Percentiles rank a stretch among this genome's conserved stretches.
phyloP scores from a whole-genome alignment of 1,140 invertebrate genomes.

The Caerostris darwini region DNA sequence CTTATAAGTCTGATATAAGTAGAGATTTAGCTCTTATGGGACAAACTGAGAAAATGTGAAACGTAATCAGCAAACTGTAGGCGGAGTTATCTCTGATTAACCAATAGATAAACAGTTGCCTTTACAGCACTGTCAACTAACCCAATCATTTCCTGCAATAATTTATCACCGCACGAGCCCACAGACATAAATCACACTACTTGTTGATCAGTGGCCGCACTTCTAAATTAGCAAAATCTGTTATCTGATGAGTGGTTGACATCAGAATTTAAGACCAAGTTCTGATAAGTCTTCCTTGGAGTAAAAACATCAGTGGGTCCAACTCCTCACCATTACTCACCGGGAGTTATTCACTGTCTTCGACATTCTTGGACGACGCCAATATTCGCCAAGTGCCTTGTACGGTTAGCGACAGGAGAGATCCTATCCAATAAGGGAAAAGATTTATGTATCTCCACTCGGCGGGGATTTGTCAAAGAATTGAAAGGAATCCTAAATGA shows the following conservation, averaged over 20 bases:
- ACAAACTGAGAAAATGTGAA: too few species aligned
- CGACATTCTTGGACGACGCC: background rate
- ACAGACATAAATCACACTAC: background rate
- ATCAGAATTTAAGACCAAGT: background rate
- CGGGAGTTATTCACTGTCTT: background rate
- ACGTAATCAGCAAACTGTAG: too few species aligned
- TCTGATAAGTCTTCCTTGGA: background rate
- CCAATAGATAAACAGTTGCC: too few species aligned
- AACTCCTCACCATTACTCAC: background rate
- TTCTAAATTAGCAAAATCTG: background rate
- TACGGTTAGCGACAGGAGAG: conserved; percentile 22
- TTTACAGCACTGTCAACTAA: too few species aligned
- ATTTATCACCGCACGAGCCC: too few species aligned
- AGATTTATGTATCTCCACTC: conserved; percentile 59
- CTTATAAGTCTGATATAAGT: too few species aligned
- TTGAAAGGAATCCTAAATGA: conserved; percentile 70
- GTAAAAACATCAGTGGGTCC: background rate
- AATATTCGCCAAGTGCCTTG: conserved; percentile 24
- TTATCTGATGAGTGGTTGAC: background rate
- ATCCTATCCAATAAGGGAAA: conserved; percentile 54
- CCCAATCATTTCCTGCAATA: too few species aligned
- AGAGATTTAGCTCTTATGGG: too few species aligned
- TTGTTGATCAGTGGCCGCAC: background rate
- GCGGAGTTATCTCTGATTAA: too few species aligned
- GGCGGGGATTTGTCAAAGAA: conserved; percentile 67